A percentile compares a stretch with the other conserved stretches of the same genome.
These are phyloP conservation scores for Parnassius orleans DNA, from an alignment of 2,888 invertebrate species.

Conservation along the genomic window DNA sequence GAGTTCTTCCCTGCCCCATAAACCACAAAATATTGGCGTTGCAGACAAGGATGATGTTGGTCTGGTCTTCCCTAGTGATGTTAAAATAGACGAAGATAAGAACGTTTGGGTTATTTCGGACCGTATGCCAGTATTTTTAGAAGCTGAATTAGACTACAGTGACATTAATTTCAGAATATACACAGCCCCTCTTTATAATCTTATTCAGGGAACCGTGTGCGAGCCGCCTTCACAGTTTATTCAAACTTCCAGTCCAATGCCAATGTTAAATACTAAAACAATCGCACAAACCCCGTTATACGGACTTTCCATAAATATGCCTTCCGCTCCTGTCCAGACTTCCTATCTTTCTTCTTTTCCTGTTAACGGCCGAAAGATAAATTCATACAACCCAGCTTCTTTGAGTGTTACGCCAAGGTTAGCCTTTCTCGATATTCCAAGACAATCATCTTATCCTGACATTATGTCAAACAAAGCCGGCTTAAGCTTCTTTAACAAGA, in stretches of 20 bases:
- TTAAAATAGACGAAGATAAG: conserved; percentile 86
- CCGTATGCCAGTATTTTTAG: conserved; percentile 89
- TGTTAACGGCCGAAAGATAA: neutral
- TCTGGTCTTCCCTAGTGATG: conserved; percentile 89
- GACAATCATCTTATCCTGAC: conserved; percentile 37
- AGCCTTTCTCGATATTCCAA: conserved; percentile 43
- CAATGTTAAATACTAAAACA: conserved; percentile 13
- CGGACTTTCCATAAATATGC: conserved; percentile 10
- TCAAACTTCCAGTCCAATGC: conserved; percentile 27
- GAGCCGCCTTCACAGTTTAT: conserved; percentile 53
- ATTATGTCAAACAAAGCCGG: conserved; percentile 16
- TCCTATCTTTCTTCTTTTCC: conserved; percentile 8
- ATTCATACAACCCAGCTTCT: conserved; percentile 27
- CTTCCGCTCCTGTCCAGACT: conserved; percentile 2
- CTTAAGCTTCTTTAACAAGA: conserved; percentile 26
- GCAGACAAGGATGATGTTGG: conserved; percentile 88
- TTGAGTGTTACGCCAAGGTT: conserved; percentile 41
- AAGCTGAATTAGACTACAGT: conserved; percentile 84
- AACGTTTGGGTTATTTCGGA: conserved; percentile 92
- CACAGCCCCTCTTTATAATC: conserved; percentile 83
- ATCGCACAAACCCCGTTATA: conserved; percentile 26
- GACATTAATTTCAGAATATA: conserved; percentile 90
- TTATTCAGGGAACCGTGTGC: conserved; percentile 87
- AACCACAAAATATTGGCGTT: conserved; percentile 84
- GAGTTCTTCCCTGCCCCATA: conserved; percentile 85